Evolutionary conservation across 2,888 invertebrate species (phyloP), one percentile per base, ranked within the genome.

Genomic region (Platypus cylindrus): DNA sequence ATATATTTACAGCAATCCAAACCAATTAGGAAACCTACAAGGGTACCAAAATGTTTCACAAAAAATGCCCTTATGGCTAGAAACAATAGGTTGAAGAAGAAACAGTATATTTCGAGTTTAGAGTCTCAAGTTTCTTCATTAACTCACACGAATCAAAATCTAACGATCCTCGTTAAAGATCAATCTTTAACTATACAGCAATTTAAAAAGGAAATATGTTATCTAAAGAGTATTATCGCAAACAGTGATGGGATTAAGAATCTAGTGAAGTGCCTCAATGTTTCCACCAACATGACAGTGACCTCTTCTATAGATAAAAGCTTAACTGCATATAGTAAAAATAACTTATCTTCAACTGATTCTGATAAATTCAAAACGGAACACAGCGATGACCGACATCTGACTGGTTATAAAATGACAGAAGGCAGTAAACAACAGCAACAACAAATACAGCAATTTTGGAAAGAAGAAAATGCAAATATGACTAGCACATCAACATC

Each of bases 41-140:
- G 60, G 25, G 55, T 58, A 18, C 62, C 62, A 3, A 58, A 55
- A 46, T 65, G 65, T 41, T 58, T 62, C 11, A 65, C 66, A 7
- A 62, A 66, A 43, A 76, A 75, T 53, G 76, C 75, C 0, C 48
- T 73, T 18, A 63, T 73, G 57, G 76, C 76, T 2, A 59, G 75
- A 3, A 70, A 72, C 48, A 76, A 75, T 50, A 63, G 76, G 2
- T 62, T 67, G 2, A 67, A 64, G 27, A 76, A 76, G 48, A 76
- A 76, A 50, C 63, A 66, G 18, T 69, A 75, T 46, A 46, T 75
- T 13, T 63, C 70, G 37, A 63, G 60, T 11, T 58, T 75, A 11
- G 75, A 75, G 49, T 60, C 56, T 17, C 64, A 68, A 41, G 50
- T 71, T 0, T 46, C 56, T 1, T 50, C 56, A 8, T 57, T 66